A percentile compares a stretch with the other conserved stretches of the same genome.
These are phyloP conservation scores for Stylophora pistillata DNA, from an alignment of 64 coral and sea anemone species.

Conservation along the genomic window DNA sequence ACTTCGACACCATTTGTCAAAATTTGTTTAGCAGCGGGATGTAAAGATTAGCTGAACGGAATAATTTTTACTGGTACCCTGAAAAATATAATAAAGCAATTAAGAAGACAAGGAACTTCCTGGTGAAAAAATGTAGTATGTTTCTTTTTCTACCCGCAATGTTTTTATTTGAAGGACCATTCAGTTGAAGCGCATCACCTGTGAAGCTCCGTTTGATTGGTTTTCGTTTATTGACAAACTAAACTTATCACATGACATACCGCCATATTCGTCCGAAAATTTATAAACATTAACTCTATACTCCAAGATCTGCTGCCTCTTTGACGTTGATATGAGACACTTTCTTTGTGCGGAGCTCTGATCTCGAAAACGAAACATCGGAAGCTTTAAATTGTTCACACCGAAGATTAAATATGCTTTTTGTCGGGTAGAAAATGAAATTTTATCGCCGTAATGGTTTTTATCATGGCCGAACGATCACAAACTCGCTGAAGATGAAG, in stretches of 20 bases:
- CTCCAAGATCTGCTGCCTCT: not conserved
- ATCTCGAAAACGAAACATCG: not conserved
- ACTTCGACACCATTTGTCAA: not conserved
- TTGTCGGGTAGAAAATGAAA: slow-evolving; percentile 21
- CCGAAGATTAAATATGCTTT: not conserved
- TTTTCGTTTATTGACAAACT: slow-evolving; percentile 28
- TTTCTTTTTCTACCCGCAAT: not conserved
- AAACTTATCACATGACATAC: slow-evolving; percentile 27
- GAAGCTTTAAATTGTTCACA: not conserved
- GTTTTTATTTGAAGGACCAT: slow-evolving; percentile 32
- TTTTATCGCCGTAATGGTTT: not conserved
- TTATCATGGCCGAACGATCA: slow-evolving; percentile 31
- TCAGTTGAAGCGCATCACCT: slow-evolving; percentile 30
- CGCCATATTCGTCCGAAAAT: not conserved
- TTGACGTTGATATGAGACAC: not conserved
- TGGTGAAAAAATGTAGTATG: not conserved
- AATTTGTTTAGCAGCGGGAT: not conserved
- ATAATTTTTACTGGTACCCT: slow-evolving; percentile 37
- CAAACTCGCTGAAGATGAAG: not conserved
- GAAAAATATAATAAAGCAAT: slow-evolving; percentile 22
- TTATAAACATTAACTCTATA: slow-evolving; percentile 9
- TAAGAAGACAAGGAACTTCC: not conserved
- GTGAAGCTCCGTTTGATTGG: slow-evolving; percentile 23
- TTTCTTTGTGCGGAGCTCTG: not conserved
- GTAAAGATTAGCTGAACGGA: slow-evolving; percentile 5